Conservation (phyloP, 1,140 invertebrate species). For the Drosophila paulistorum region DNA sequence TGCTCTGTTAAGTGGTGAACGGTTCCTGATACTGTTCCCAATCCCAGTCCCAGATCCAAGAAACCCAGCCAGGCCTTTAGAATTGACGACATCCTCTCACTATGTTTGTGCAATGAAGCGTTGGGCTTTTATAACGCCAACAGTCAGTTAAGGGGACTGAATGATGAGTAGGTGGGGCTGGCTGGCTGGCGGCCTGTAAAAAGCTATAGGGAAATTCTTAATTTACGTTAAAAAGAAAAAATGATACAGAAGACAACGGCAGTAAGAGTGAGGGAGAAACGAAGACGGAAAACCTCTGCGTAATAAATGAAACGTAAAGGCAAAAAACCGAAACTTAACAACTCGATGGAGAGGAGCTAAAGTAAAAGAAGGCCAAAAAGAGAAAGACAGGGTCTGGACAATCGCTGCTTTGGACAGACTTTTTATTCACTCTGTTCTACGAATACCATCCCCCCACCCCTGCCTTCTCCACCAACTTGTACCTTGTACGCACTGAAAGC, state of each 20-base stretch:
- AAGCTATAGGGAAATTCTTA: conserved; percentile 73
- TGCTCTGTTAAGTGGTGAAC: conserved; percentile 63
- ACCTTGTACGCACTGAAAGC: conserved; percentile 65
- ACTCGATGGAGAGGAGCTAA: conserved; percentile 28
- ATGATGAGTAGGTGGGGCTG: conserved; percentile 11
- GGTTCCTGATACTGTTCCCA: conserved; percentile 11
- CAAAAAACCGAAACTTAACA: conserved; percentile 66
- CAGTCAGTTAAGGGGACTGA: conserved; percentile 66
- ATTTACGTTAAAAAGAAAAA: conserved; percentile 56
- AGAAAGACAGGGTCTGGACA: conserved; percentile 45
- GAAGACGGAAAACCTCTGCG: conserved; percentile 51
- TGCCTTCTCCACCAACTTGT: conserved; percentile 2
- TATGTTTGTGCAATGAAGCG: conserved; percentile 79
- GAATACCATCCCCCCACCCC: conserved; percentile 8
- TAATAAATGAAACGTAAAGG: conserved; percentile 73
- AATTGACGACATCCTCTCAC: conserved; percentile 53
- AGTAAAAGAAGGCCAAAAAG: conserved; percentile 12
- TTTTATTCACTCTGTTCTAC: conserved; percentile 20
- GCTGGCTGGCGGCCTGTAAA: conserved; percentile 46
- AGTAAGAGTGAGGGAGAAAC: background rate
- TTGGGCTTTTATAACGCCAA: conserved; percentile 78
- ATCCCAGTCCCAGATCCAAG: background rate
- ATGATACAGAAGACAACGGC: conserved; percentile 16
- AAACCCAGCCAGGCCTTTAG: conserved; percentile 57
- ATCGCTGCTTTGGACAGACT: conserved; percentile 53